phyloP scores from a whole-genome alignment of 2,113 vertebrate species.

The Lasiurus borealis region DNA sequence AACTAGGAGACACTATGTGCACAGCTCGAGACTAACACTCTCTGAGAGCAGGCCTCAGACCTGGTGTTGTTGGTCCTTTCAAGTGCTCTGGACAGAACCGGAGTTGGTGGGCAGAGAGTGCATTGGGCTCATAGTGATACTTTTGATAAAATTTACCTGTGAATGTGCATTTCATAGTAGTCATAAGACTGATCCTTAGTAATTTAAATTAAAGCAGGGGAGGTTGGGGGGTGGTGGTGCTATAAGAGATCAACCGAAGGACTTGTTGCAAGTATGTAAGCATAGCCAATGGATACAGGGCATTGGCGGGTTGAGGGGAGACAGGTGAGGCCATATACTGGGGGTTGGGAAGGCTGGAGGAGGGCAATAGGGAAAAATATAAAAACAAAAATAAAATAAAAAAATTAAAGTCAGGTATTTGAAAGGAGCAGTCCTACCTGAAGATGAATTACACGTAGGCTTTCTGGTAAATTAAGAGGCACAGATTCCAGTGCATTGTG shows the following conservation, averaged over 20 bases:
- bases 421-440: slow-evolving; percentile 89
- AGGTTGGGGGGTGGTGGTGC: too few species aligned
- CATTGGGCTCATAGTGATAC: not conserved
- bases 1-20: not conserved
- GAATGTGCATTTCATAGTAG: not conserved
- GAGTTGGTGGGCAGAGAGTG: not conserved
- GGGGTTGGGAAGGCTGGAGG: too few species aligned
- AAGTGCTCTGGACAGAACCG: not conserved
- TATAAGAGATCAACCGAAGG: too few species aligned
- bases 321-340: too few species aligned
- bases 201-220: slow-evolving; percentile 9
- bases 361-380: too few species aligned
- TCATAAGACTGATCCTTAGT: not conserved
- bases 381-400: too few species aligned
- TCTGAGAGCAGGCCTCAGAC: not conserved
- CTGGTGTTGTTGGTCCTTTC: not conserved
- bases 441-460: slow-evolving; percentile 93
- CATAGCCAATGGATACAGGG: too few species aligned
- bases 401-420: slow-evolving; percentile 14
- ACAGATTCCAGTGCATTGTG: slow-evolving; percentile 95
- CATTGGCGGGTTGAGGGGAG: too few species aligned
- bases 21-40: not conserved
- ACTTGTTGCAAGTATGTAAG: too few species aligned
- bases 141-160: not conserved
- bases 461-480: slow-evolving; percentile 93